These are phyloP conservation scores for Tapirus terrestris DNA, from an alignment of 2,113 vertebrate species.

Conservation along the genomic window DNA sequence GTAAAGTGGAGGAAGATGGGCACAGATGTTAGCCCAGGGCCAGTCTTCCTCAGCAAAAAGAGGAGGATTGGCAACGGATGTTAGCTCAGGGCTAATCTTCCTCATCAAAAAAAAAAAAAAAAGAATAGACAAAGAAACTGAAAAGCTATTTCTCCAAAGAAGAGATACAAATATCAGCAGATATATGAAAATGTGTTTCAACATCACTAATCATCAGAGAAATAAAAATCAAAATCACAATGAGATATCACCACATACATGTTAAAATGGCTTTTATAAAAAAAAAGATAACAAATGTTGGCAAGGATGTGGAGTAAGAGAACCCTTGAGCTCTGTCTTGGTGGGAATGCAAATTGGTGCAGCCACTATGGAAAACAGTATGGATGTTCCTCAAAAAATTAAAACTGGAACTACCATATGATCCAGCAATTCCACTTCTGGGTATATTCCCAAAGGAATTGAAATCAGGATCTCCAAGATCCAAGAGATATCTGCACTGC, in stretches of 20 bases:
- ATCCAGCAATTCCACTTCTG: not conserved
- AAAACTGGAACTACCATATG: not conserved
- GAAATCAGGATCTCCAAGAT: not conserved
- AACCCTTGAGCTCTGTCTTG: not conserved
- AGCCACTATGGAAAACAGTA: not conserved
- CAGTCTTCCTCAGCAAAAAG: no score
- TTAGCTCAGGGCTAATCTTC: no score
- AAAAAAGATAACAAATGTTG: not conserved
- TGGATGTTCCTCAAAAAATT: not conserved
- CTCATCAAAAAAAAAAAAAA: no score
- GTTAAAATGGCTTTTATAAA: not conserved
- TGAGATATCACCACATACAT: not conserved
- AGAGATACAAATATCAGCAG: not conserved
- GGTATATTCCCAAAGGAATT: not conserved
- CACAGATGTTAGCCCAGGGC: no score
- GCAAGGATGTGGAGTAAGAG: not conserved
- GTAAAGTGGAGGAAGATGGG: no score
- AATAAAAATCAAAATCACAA: not conserved
- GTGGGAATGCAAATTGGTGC: not conserved
- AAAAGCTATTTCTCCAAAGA: not conserved
- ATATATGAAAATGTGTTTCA: not conserved
- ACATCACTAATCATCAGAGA: not conserved
- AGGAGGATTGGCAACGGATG: no score
- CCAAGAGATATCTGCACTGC: not conserved
- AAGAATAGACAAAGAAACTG: not conserved